Percentiles rank a stretch among this genome's conserved stretches.
Conservation (phyloP, 2,888 invertebrate genomes). For the Apotomis capreana region DNA sequence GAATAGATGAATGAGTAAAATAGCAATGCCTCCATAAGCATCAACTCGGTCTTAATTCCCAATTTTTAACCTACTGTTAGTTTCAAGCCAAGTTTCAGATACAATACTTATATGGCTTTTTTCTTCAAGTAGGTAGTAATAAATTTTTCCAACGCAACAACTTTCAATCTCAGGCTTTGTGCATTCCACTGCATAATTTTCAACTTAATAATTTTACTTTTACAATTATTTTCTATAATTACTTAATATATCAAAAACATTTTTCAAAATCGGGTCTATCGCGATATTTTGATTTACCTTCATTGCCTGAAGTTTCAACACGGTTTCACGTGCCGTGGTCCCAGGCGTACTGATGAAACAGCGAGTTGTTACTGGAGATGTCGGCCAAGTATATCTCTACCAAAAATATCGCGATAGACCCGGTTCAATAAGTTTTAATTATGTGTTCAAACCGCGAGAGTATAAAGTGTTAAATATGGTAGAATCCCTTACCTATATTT, state of each 20-base stretch:
- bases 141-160: not conserved
- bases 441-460: no score
- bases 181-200: slow-evolving; percentile 1
- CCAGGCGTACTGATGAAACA: no score
- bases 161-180: not conserved
- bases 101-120: slow-evolving; percentile 1
- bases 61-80: not conserved
- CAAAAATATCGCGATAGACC: no score
- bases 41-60: not conserved
- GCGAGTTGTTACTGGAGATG: no score
- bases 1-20: not conserved
- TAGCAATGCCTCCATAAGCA: not conserved
- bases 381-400: no score
- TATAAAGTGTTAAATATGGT: no score
- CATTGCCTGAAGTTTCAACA: no score
- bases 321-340: no score
- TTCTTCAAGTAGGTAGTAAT: not conserved
- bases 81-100: not conserved
- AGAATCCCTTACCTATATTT: no score
- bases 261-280: not conserved
- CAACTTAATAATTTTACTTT: not conserved
- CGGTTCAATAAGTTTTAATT: no score
- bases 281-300: no score
- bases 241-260: not conserved
- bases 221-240: not conserved